These are phyloP conservation scores for Nebria ingens DNA, from an alignment of 1,140 invertebrate genomes.

Conservation along the genomic window DNA sequence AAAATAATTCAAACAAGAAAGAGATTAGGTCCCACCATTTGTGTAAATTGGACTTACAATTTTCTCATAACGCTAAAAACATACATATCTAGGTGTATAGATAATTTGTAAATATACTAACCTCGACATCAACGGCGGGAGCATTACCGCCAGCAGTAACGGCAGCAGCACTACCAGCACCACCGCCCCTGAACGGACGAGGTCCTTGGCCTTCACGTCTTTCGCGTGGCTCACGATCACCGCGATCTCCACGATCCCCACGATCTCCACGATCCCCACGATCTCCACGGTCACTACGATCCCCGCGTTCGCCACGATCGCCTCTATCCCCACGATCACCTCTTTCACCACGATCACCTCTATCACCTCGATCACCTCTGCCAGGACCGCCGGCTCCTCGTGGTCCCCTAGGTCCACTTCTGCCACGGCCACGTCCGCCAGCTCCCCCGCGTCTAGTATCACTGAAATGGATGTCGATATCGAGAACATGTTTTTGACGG, in stretches of 20 bases:
- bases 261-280: constrained; percentile 43
- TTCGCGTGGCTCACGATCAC: constrained; percentile 28
- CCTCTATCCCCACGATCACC: constrained; percentile 18
- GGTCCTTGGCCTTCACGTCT: constrained; percentile 26
- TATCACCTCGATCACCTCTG: constrained; percentile 17
- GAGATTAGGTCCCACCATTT: no score
- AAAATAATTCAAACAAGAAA: no score
- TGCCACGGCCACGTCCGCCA: constrained; percentile 45
- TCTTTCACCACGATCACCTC: constrained; percentile 24
- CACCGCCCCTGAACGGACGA: constrained; percentile 5
- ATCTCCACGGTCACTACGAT: constrained; percentile 33
- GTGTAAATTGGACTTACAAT: background rate
- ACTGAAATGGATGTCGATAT: constrained; percentile 83
- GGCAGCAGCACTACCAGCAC: constrained; percentile 14
- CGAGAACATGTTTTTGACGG: constrained; percentile 73
- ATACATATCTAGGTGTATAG: no score
- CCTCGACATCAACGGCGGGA: background rate
- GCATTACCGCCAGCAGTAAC: background rate
- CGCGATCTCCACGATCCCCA: no score
- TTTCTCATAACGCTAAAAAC: background rate
- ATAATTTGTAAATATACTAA: no score
- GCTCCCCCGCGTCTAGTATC: constrained; percentile 63
- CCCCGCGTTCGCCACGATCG: constrained; percentile 30
- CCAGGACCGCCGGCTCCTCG: constrained; percentile 26
- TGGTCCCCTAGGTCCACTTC: constrained; percentile 42